These are phyloP conservation scores for Carduelis carduelis DNA, from an alignment of 2,797 vertebrate species.

Conservation along the genomic window DNA sequence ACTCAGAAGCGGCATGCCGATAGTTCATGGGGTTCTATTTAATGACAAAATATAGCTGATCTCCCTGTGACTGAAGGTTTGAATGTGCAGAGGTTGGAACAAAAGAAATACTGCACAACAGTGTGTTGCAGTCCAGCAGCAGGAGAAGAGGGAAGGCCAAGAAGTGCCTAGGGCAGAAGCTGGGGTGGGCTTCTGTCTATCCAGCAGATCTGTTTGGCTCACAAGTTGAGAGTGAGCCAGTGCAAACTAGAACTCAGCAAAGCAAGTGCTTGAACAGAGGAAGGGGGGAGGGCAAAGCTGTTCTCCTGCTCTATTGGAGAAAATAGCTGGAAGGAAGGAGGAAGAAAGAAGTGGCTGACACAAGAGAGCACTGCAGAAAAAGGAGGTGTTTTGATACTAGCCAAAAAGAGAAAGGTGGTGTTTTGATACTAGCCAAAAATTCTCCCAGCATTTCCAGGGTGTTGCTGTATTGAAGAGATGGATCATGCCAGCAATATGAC, in stretches of 20 bases:
- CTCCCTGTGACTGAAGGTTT: background rate
- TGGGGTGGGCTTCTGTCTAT: background rate
- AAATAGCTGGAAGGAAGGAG: background rate
- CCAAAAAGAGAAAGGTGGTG: too few relatives aligned
- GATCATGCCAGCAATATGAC: background rate
- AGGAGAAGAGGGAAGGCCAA: background rate
- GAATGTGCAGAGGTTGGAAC: background rate
- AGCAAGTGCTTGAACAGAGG: background rate
- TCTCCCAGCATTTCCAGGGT: background rate
- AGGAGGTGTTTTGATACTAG: fast-evolving
- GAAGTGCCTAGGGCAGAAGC: background rate
- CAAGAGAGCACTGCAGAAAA: background rate
- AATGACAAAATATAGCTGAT: background rate
- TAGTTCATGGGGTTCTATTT: background rate
- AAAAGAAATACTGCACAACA: background rate
- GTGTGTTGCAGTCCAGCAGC: background rate
- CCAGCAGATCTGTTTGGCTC: background rate
- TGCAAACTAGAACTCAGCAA: background rate
- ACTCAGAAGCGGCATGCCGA: background rate
- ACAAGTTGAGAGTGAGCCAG: background rate
- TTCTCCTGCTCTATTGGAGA: background rate
- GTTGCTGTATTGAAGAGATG: background rate
- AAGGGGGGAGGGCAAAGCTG: background rate
- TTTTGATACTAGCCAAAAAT: background rate
- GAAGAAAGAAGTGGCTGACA: background rate